Evolutionary conservation across 2,888 invertebrate species (phyloP).

Genomic region (Sphaeridia pumilis): DNA sequence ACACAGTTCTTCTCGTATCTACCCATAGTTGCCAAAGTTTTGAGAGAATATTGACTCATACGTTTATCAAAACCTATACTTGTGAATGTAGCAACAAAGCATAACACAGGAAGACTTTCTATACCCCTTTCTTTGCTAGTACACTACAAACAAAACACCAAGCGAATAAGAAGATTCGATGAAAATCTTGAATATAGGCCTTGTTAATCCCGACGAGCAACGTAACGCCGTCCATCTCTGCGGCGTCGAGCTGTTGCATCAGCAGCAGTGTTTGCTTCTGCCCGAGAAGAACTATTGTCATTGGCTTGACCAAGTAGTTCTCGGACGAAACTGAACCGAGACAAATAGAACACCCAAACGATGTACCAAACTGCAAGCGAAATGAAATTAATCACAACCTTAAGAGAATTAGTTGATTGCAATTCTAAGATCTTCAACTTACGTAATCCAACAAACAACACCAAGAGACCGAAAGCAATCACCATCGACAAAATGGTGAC

Average conservation of each 20-base stretch:
- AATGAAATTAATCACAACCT: conserved; percentile 18
- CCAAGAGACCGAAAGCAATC: neutral
- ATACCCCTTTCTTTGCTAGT: no score
- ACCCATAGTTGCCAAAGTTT: no score
- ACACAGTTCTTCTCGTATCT: no score
- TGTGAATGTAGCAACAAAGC: no score
- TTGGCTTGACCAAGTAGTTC: conserved; percentile 55
- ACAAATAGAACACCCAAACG: conserved; percentile 81
- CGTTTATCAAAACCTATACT: no score
- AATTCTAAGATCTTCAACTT: neutral
- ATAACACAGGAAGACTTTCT: no score
- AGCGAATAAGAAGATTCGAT: no score
- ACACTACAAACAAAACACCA: no score
- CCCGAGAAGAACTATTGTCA: neutral
- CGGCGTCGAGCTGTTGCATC: neutral
- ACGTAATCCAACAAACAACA: neutral
- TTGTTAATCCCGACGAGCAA: no score
- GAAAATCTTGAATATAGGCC: no score
- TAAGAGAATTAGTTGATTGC: neutral
- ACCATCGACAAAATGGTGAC: neutral
- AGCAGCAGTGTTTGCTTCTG: neutral
- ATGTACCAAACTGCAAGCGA: conserved; percentile 71
- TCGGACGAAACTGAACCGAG: conserved; percentile 73
- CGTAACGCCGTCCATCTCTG: neutral
- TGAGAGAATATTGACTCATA: no score